These are phyloP conservation scores for Pterois miles DNA, from an alignment of 2,797 vertebrate genomes.

Conservation along the genomic window DNA sequence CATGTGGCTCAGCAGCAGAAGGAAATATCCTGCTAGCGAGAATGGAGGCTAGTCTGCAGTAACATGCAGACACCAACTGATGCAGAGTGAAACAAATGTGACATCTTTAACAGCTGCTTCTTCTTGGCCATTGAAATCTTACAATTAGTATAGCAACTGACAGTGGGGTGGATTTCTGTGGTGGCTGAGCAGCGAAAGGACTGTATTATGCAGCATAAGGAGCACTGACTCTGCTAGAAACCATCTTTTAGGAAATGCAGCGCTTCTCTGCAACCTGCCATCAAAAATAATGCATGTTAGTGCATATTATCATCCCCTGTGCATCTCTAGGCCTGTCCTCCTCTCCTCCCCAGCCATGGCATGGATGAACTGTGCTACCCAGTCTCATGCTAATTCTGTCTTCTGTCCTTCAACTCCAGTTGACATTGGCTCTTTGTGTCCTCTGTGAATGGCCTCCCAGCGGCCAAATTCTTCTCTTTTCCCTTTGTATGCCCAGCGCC, in stretches of 20 bases:
- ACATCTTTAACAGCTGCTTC: not conserved
- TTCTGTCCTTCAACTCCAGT: slow-evolving; percentile 57
- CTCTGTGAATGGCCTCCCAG: slow-evolving; percentile 58
- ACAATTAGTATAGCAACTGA: not conserved
- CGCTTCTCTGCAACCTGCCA: not conserved
- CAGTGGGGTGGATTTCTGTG: not conserved
- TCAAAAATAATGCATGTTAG: not conserved
- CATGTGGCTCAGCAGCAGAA: slow-evolving; percentile 35
- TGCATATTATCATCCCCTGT: not conserved
- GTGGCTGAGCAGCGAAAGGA: not conserved
- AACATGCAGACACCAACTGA: not conserved
- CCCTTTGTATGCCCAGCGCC: slow-evolving; percentile 7
- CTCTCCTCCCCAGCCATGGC: slow-evolving; percentile 1
- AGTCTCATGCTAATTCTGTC: slow-evolving; percentile 52
- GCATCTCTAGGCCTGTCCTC: not conserved
- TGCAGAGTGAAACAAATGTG: not conserved
- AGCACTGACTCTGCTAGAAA: not conserved
- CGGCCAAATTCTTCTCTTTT: slow-evolving; percentile 47
- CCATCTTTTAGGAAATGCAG: not conserved
- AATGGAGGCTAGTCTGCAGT: slow-evolving; percentile 20
- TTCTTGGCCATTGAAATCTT: not conserved
- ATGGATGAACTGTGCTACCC: slow-evolving; percentile 33
- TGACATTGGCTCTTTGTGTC: slow-evolving; percentile 67
- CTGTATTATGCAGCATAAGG: not conserved
- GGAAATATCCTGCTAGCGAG: slow-evolving; percentile 13